Base-by-base conservation (phyloP, 2,797 vertebrate species). In the Pogonophryne albipinna region DNA sequence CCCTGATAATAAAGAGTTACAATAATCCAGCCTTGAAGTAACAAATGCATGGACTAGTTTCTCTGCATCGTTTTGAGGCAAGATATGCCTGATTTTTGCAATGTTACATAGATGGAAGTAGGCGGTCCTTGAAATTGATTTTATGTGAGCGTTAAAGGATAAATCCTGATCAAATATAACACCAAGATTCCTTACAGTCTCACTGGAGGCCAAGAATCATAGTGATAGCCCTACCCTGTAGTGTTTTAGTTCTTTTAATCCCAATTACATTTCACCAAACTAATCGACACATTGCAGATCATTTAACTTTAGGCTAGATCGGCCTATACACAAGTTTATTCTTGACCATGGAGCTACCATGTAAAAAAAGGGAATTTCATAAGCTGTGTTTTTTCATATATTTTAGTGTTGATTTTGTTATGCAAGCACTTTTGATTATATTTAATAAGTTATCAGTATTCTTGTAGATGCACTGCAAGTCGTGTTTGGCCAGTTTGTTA, bases 341-440 rank as follows among this genome's bases (percentile, higher is more conserved):
- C 34, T 38, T 9, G 8, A 49, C 6, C 9, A 19, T 12, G 50
- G 2, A 69, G 38, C 13, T 20, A 49, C 11, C 4, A 16, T 69
- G 13, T n/a, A 45, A 50, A 2, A 62, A 9, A 31, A 51, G 23
- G 16, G 49, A 60, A 38, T 41, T 42, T 0, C 51, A 79, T 80
- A 73, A 83, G 73, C 71, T 81, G 41, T 15, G 13, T 50, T 49
- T 67, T 38, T 64, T 17, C 0, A 12, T 51, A 50, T 16, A 38
- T 55, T 55, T 71, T 49, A 52, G 6, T 44, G 12, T 56, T 58
- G 1, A 20, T 34, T 50, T 20, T 71, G 16, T 71, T 19, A 55
- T 69, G 13, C 17, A 49, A 66, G 85, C 75, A 89, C 71, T 87
- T 85, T 83, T 65, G 46, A 66, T 68, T 60, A 7, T 79, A 73